Evolutionary conservation across 1,140 invertebrate genomes (phyloP), one percentile per base, ranked within the genome.

Genomic region (Hyphantria cunea): DNA sequence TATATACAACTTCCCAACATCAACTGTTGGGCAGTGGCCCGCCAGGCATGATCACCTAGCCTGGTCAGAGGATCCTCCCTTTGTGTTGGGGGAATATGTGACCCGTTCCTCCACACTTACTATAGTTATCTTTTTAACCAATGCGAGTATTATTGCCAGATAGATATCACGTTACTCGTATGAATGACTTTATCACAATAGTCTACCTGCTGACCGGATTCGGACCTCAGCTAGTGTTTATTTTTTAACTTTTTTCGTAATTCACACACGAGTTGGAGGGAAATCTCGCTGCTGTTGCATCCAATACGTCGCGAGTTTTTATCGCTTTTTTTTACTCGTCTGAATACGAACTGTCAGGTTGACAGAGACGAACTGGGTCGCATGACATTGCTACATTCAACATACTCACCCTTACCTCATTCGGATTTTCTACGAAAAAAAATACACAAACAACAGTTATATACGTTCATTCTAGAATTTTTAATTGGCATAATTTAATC

Each of bases 221-320:
- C 34, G 17, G 55, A 48, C 32, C 47, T 25, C 17, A 3, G 17
- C 17, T 25, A 25, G 17, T 60, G 33, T 74, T 74, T 74, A 54
- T 64, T 63, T 44, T 66, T 61, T 50, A 59, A 64, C 59, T 52
- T 66, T 68, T 64, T 72, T 72, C 53, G 63, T 72, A 80, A 78
- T 80, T 82, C 66, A 71, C 70, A 76, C 70, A 74, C 74, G 64
- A 62, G 71, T 76, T 78, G 74, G 82, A 78, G 82, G 78, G 82
- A 84, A 84, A 83, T 80, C 74, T 82, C 68, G 62, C 69, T 74
- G 71, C 75, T 74, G 73, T 71, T 67, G 73, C 68, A 67, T 80
- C 68, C 65, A 70, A 61, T 32, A 41, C 52, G 34, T 31, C 17
- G 70, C 64, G 65, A 75, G 70, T 84, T 87, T 85, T 86, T 87